Conservation (phyloP, 2,113 vertebrate species). For the Pardalotus punctatus region DNA sequence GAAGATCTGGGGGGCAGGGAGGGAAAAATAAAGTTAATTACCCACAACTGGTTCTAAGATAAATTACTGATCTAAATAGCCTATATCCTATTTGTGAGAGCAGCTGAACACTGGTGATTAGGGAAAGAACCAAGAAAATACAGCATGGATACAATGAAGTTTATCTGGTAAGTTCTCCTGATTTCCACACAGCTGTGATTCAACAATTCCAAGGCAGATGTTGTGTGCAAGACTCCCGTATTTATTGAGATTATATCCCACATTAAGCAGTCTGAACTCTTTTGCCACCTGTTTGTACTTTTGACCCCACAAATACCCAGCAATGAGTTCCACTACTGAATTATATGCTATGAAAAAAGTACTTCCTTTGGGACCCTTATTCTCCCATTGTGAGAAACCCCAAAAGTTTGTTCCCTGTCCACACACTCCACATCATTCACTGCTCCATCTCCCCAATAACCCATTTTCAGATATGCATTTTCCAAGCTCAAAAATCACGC, state of each 20-base stretch:
- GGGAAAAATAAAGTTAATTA: not conserved
- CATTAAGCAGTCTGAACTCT: not conserved
- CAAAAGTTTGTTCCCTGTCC: not conserved
- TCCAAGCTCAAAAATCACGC: not conserved
- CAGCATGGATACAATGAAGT: not conserved
- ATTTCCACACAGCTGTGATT: not conserved
- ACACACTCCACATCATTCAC: not conserved
- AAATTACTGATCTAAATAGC: not conserved
- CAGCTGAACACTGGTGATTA: not conserved
- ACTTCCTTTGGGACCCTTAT: not conserved
- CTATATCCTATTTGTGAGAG: not conserved
- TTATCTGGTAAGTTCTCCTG: fast-evolving
- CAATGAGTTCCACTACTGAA: not conserved
- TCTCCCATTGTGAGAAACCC: not conserved
- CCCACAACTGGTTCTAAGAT: not conserved
- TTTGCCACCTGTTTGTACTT: not conserved
- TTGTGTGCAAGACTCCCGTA: not conserved
- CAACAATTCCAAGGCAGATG: not conserved
- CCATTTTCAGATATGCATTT: not conserved
- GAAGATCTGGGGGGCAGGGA: slow-evolving; percentile 83
- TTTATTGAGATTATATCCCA: not conserved
- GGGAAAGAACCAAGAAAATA: not conserved
- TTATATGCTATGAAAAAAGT: not conserved
- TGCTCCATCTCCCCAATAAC: not conserved
- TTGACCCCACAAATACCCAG: not conserved